Base-by-base conservation (phyloP, 2,888 invertebrate species). In the Catocala sponsa region DNA sequence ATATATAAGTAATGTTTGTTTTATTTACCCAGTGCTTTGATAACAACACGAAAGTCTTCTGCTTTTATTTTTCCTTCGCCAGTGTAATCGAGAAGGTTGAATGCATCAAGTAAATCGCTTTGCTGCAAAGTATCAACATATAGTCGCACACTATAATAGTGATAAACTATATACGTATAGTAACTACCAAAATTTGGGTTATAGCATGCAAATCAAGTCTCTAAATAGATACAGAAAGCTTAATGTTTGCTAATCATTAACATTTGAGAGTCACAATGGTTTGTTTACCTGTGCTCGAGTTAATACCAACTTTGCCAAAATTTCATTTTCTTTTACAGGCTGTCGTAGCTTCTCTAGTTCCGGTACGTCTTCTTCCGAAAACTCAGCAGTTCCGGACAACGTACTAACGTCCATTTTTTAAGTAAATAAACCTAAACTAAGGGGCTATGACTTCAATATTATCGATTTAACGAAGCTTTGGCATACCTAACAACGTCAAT, bases 11-110 rank as follows among this genome's bases (percentile, higher is more conserved):
- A 1, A 25, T 25, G 25, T 2, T 25, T 25, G 25, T 25, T 25
- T 25, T 25, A 25, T 25, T 72, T 83, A 94, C 94, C 94, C 48
- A 94, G 69, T 63, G 94, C 94, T 83, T 94, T 94, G 32, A 94
- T 87, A 5, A 89, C 94, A 0, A 95, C 94, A 25, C 94, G 87
- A 74, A 94, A 94, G 64, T 94, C 93, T 48, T 87, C 88, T 0
- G 92, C 84, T 43, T 87, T 89, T 33, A 95, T 94, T 80, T 92
- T 93, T 0, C 94, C 94, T 77, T 92, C 91, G 0, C 94, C 94
- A 0, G 83, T 81, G 53, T 91, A 86, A 66, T 95, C 94, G 12
- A 95, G 81, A 4, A 91, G 74, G 59, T 94, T 91, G 69, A 95
- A 95, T 0, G 94, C 94, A 61, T 88, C 80, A 2, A 85, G 89